These are phyloP conservation scores for Phrynocephalus guinanensis DNA, from an alignment of 2,797 vertebrate genomes.

Conservation along the genomic window DNA sequence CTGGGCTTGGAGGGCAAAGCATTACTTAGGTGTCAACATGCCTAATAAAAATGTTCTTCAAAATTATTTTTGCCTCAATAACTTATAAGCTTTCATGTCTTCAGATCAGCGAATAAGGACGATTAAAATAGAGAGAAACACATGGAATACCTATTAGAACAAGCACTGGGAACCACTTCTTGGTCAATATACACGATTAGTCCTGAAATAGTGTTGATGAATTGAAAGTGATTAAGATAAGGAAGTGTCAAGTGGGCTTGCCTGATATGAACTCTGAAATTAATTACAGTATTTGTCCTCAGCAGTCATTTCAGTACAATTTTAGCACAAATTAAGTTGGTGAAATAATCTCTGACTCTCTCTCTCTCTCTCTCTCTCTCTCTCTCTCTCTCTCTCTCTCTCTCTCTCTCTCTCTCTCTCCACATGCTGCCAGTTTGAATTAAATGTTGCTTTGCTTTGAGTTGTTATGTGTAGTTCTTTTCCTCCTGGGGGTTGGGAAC, in stretches of 20 bases:
- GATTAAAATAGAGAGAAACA: slow-evolving; percentile 22
- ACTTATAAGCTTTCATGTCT: slow-evolving; percentile 22
- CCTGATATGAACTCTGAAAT: slow-evolving; percentile 14
- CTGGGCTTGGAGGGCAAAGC: not conserved
- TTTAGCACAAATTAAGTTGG: not conserved
- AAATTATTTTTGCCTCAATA: slow-evolving; percentile 30
- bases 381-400: not conserved
- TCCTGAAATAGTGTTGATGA: slow-evolving; percentile 67
- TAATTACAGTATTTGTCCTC: slow-evolving; percentile 10
- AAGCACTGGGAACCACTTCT: slow-evolving; percentile 21
- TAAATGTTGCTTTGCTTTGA: not conserved
- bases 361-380: not conserved
- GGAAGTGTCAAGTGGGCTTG: slow-evolving; percentile 28
- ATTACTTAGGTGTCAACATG: slow-evolving; percentile 40
- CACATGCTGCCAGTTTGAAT: not conserved
- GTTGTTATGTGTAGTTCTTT: not conserved
- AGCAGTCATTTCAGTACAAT: slow-evolving; percentile 10
- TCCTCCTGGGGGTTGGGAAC: too few species aligned
- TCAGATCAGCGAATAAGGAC: slow-evolving; percentile 31
- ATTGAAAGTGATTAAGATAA: slow-evolving; percentile 66
- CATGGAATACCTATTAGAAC: slow-evolving; percentile 24
- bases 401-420: not conserved
- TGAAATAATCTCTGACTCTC: not conserved
- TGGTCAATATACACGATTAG: slow-evolving; percentile 46
- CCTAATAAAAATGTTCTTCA: slow-evolving; percentile 36